Conservation (phyloP, 2,797 vertebrate species). For the Sus cebifrons region DNA sequence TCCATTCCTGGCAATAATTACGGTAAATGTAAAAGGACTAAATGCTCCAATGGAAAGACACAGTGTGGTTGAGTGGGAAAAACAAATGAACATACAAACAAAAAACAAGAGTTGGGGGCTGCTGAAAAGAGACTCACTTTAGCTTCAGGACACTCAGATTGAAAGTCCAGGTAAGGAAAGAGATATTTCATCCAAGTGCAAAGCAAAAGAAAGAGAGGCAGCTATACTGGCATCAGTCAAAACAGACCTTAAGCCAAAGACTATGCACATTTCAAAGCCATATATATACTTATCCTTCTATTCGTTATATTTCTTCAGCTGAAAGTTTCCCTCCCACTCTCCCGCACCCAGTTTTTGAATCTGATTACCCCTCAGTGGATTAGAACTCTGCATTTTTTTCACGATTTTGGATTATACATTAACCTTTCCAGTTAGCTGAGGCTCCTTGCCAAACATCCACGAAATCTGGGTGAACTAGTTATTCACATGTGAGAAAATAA, state of each 20-base stretch:
- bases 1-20: no score
- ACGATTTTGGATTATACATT: not conserved
- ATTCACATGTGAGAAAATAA: not conserved
- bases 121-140: not conserved
- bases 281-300: not conserved
- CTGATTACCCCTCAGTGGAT: no score
- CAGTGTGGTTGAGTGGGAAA: not conserved
- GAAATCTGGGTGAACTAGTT: not conserved
- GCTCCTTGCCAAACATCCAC: not conserved
- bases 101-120: not conserved
- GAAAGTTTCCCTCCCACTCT: not conserved
- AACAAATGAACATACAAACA: no score
- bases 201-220: not conserved
- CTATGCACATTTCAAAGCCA: not conserved
- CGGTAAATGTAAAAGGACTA: not conserved
- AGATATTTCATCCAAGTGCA: not conserved
- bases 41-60: not conserved
- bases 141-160: not conserved
- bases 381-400: not conserved
- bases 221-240: rapidly evolving
- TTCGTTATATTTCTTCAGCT: not conserved
- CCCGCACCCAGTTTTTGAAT: not conserved
- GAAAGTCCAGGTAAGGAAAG: not conserved
- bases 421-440: not conserved
- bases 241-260: not conserved